These are phyloP conservation scores for Mormoops blainvillei DNA, from an alignment of 2,113 vertebrate genomes.

Conservation along the genomic window DNA sequence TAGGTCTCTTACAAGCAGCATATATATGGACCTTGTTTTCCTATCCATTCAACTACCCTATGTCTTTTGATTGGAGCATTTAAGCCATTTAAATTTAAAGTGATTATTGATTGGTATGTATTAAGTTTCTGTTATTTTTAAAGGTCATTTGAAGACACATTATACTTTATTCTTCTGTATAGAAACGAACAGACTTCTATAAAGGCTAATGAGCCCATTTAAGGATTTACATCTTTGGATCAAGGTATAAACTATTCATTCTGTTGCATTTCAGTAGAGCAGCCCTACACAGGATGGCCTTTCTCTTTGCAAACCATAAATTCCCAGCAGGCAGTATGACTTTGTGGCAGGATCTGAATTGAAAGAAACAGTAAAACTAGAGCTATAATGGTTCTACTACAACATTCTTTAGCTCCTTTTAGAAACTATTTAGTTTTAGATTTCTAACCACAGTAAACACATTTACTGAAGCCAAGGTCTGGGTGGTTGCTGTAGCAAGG, in stretches of 20 bases:
- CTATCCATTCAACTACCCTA: background rate
- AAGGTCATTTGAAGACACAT: constrained; percentile 10
- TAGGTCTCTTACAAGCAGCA: background rate
- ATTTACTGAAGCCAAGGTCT: background rate
- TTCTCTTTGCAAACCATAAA: constrained; percentile 19
- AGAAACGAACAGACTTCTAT: background rate
- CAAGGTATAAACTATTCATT: background rate
- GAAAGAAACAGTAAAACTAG: background rate
- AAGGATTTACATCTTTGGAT: background rate
- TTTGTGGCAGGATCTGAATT: background rate
- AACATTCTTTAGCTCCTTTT: background rate
- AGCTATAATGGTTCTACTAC: background rate
- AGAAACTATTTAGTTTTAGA: background rate
- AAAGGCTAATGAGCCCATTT: background rate
- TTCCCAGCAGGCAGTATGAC: background rate
- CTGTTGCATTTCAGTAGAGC: background rate
- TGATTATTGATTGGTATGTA: background rate
- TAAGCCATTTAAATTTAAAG: background rate
- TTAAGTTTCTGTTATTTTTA: constrained; percentile 39
- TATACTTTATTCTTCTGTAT: background rate
- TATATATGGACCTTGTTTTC: background rate
- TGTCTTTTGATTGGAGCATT: background rate
- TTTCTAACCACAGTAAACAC: background rate
- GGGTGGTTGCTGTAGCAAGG: background rate
- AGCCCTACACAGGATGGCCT: background rate